phyloP scores from a whole-genome alignment of 2,113 vertebrate species.

The Apteryx owenii region DNA sequence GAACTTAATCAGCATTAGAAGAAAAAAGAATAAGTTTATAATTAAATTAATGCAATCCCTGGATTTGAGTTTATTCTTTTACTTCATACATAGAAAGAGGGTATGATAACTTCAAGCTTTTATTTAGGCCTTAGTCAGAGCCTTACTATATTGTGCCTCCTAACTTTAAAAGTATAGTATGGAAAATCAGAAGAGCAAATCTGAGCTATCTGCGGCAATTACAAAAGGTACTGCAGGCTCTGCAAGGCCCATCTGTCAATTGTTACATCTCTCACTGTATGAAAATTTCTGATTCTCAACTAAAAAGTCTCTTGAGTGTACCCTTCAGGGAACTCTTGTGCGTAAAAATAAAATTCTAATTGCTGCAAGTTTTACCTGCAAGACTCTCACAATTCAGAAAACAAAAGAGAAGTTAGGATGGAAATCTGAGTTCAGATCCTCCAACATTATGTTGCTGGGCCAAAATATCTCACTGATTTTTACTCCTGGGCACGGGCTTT shows the following conservation, averaged over 20 bases:
- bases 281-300: neutral
- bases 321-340: neutral
- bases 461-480: neutral
- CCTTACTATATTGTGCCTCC: neutral
- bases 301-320: neutral
- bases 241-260: neutral
- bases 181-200: neutral
- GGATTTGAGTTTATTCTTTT: neutral
- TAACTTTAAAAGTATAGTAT: neutral
- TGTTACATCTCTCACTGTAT: neutral
- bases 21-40: neutral
- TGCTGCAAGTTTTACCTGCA: neutral
- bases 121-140: neutral
- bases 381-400: neutral
- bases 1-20: conserved; percentile 1
- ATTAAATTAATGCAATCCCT: neutral
- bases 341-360: neutral
- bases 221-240: neutral
- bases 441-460: neutral
- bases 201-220: neutral
- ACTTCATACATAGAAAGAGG: neutral
- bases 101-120: neutral
- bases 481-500: neutral
- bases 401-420: neutral
- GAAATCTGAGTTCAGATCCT: neutral